Conservation (phyloP, 2,888 invertebrate species). For the Scaptomyza tumidula region DNA sequence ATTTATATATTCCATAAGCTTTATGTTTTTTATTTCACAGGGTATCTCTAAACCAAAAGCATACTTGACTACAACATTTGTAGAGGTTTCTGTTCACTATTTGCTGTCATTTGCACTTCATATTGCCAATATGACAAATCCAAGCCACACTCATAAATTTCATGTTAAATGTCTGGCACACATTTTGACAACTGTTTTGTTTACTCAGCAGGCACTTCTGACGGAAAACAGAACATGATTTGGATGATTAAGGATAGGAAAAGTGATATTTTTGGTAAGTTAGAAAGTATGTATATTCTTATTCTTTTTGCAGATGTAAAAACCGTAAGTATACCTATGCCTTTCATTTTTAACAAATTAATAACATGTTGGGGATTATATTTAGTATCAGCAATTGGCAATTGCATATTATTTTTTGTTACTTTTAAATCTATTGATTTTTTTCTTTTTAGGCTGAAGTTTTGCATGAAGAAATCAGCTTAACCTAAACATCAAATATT, state of each 20-base stretch:
- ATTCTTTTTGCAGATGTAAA: too few relatives aligned
- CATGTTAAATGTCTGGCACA: slow-evolving; percentile 38
- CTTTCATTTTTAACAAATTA: too few relatives aligned
- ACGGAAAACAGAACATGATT: not conserved
- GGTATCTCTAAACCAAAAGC: not conserved
- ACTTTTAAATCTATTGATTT: slow-evolving; percentile 25
- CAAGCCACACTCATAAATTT: slow-evolving; percentile 37
- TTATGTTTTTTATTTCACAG: not conserved
- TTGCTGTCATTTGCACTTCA: slow-evolving; percentile 20
- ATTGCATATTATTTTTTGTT: not conserved
- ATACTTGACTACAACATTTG: not conserved
- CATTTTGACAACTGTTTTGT: slow-evolving; percentile 16
- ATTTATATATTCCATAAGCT: too few relatives aligned
- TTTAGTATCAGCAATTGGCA: too few relatives aligned
- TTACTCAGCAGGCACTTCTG: not conserved
- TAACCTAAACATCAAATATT: slow-evolving; percentile 25
- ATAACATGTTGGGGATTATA: too few relatives aligned
- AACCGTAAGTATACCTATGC: too few relatives aligned
- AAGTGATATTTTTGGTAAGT: not conserved
- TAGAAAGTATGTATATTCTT: too few relatives aligned
- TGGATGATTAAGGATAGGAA: not conserved
- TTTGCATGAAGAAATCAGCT: slow-evolving; percentile 28
- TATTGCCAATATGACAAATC: slow-evolving; percentile 46
- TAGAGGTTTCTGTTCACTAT: not conserved
- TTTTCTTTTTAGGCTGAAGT: slow-evolving; percentile 14